phyloP scores from a whole-genome alignment of 2,888 invertebrate species.

The Cactoblastis cactorum region DNA sequence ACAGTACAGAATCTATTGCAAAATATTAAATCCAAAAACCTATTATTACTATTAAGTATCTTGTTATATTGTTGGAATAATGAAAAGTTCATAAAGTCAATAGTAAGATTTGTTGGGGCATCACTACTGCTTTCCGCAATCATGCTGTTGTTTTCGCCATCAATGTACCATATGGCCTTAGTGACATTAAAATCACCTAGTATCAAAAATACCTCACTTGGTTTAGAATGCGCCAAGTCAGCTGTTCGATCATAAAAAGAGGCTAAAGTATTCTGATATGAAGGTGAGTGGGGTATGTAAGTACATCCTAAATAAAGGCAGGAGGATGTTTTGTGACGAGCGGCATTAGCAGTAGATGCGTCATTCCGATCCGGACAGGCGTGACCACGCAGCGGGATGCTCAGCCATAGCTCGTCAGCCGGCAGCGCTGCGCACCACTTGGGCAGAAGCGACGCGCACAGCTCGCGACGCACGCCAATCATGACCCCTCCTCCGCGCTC shows the following conservation, averaged over 20 bases:
- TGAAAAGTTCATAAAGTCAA: slow-evolving; percentile 11
- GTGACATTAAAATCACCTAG: not conserved
- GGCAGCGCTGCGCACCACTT: not conserved
- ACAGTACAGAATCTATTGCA: not conserved
- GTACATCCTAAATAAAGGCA: slow-evolving; percentile 4
- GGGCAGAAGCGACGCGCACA: not conserved
- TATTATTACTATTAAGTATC: slow-evolving; percentile 2
- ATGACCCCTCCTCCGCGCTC: not conserved
- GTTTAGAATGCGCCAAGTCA: not conserved
- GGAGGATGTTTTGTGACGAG: not conserved
- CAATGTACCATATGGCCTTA: not conserved
- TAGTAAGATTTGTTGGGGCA: not conserved
- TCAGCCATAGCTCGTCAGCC: slow-evolving; percentile 6
- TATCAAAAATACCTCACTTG: not conserved
- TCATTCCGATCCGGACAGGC: not conserved
- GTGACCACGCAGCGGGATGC: not conserved
- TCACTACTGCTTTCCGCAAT: not conserved
- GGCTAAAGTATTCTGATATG: not conserved
- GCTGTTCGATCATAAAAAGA: slow-evolving; percentile 7
- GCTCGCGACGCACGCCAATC: not conserved
- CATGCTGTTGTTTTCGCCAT: not conserved
- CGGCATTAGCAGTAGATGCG: not conserved
- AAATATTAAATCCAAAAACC: not conserved
- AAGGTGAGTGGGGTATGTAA: slow-evolving; percentile 8
- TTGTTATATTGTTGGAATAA: slow-evolving; percentile 5